Evolutionary conservation across 2,113 vertebrate species (phyloP).

Genomic region (Elanus axillaris): DNA sequence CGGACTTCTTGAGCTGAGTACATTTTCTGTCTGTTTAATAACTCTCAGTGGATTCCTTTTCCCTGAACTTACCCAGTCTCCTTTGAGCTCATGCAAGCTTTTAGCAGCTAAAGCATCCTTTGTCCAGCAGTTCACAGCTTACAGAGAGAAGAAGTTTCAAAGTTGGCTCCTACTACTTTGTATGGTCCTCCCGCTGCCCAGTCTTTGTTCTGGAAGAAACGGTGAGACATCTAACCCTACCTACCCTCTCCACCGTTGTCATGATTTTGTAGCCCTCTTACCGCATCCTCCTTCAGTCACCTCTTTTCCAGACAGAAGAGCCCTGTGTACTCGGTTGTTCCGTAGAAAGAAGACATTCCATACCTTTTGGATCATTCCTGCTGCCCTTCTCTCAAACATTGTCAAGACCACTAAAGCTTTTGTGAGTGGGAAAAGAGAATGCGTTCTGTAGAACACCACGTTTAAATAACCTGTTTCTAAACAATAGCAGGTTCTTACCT

Average conservation of each 20-base stretch:
- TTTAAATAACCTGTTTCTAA: not conserved
- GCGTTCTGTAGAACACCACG: not conserved
- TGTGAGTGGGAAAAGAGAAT: not conserved
- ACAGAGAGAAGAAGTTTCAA: not conserved
- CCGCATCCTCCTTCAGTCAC: not conserved
- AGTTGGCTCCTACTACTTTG: not conserved
- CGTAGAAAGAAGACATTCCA: slow-evolving; percentile 26
- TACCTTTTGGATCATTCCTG: slow-evolving; percentile 10
- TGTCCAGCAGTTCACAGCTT: not conserved
- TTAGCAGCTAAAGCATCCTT: not conserved
- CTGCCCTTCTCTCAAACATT: not conserved
- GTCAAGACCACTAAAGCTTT: not conserved
- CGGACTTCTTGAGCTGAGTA: not conserved
- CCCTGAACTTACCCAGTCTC: not conserved
- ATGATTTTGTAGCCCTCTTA: not conserved
- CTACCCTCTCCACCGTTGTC: not conserved
- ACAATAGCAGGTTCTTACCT: not conserved
- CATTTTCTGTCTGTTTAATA: not conserved
- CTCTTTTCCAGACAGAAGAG: slow-evolving; percentile 1
- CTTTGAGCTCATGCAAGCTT: not conserved
- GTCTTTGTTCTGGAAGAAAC: not conserved
- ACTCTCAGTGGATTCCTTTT: not conserved
- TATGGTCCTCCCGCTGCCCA: not conserved
- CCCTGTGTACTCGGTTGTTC: not conserved
- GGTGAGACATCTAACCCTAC: not conserved